Evolutionary conservation across 2,797 vertebrate species (phyloP), one percentile per base, ranked within the genome.

Genomic region (Myiotriccus ornatus): DNA sequence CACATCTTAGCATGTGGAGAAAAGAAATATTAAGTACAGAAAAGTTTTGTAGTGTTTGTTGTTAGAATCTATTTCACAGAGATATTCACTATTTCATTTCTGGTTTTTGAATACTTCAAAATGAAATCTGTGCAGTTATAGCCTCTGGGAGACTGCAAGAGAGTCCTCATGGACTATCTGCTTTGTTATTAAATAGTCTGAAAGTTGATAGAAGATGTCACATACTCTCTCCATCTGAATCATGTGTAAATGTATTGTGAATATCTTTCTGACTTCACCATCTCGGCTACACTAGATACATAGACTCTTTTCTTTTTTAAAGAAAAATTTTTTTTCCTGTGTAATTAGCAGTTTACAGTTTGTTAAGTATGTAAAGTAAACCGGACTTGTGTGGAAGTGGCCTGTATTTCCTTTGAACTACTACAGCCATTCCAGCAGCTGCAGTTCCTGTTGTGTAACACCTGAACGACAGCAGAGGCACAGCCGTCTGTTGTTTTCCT

Each of bases 301-400:
- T 2, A 79, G 16, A 4, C 7, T 11, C 16, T 41, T 16, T 41
- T 39, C 6, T 41, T 41, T 41, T 41, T 41, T 35, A 24, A 65
- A 64, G 35, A 46, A 46, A 68, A 75, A 15, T 0, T 0, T 7
- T 64, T 64, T 56, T 71, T 44, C 9, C 12, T 32, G 6, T 59
- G 39, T 39, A 41, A 79, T 23, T 6, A 9, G 46, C 5, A 50
- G 12, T 63, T 87, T 52, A 49, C 9, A 39, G 11, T 14, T 78
- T 35, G 8, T 75, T 68, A 64, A 28, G 24, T 46, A 56, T 16
- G 7, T 44, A 27, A 74, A 75, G 32, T 32, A 64, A 73, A 57
- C 7, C 9, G 7, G 78, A 10, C 2, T 37, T 59, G 8, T 56
- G 23, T 47, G 65, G 24, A 21, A 28, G 11, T 9, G 53, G 14